Conservation (phyloP, 2,113 vertebrate genomes). For the Brachyistius frenatus region DNA sequence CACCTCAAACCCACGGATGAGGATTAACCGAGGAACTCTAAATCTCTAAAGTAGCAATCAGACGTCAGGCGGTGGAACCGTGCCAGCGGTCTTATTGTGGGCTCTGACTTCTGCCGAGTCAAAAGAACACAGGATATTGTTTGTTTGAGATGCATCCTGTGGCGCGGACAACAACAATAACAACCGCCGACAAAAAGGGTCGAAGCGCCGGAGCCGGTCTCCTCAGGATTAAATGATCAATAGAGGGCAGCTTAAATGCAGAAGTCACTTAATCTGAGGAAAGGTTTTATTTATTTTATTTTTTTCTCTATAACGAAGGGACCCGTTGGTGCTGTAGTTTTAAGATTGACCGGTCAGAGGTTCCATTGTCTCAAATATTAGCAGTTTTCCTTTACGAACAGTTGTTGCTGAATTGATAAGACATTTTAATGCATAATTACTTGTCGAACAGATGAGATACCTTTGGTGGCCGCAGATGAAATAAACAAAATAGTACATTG, state of each 20-base stretch:
- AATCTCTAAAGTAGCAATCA: background rate
- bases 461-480: background rate
- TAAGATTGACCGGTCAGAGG: too few species aligned
- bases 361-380: too few species aligned
- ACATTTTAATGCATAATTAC: background rate
- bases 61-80: background rate
- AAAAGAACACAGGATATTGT: constrained; percentile 16
- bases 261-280: too few species aligned
- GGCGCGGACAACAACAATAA: background rate
- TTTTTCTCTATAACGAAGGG: too few species aligned
- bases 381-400: too few species aligned
- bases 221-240: background rate
- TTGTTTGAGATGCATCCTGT: background rate
- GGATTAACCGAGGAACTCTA: background rate
- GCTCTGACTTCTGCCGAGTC: background rate
- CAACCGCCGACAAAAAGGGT: too few species aligned
- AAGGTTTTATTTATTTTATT: too few species aligned
- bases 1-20: background rate
- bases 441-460: background rate
- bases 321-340: too few species aligned
- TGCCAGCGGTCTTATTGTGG: background rate
- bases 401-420: background rate
- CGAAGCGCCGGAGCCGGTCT: background rate
- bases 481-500: background rate
- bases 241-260: too few species aligned